These are phyloP conservation scores for Oncopeltus fasciatus DNA, from an alignment of 1,140 invertebrate genomes.

Conservation along the genomic window DNA sequence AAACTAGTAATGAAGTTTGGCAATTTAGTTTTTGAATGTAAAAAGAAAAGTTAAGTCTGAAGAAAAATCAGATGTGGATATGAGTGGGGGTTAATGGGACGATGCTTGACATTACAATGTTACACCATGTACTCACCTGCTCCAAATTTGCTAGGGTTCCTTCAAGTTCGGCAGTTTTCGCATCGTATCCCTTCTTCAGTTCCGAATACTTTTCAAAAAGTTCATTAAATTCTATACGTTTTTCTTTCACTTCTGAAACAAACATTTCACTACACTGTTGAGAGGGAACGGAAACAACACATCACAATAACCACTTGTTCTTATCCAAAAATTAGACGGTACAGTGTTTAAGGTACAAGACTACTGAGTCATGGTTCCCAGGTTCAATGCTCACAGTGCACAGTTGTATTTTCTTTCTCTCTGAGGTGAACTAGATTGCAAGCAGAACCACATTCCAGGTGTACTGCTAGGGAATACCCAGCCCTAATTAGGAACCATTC, in stretches of 20 bases:
- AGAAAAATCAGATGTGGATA: too few species aligned
- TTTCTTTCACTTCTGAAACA: conserved; percentile 38
- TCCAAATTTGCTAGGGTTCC: conserved; percentile 40
- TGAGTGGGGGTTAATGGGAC: too few species aligned
- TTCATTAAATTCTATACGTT: conserved; percentile 40
- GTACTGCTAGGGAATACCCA: neutral
- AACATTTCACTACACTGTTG: too few species aligned
- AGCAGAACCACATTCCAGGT: neutral
- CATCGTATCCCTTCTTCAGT: conserved; percentile 41
- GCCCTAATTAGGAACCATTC: too few species aligned
- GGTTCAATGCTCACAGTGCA: neutral
- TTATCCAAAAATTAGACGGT: too few species aligned
- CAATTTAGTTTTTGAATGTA: too few species aligned
- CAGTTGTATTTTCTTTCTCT: too few species aligned
- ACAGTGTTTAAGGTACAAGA: neutral
- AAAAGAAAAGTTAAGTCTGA: too few species aligned
- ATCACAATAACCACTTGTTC: neutral
- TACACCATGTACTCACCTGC: too few species aligned
- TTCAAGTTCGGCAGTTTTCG: conserved; percentile 38
- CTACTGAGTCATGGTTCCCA: neutral
- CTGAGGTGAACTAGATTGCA: neutral
- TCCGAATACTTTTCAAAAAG: conserved; percentile 41
- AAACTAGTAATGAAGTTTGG: too few species aligned
- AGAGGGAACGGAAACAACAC: too few species aligned
- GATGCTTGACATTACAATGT: too few species aligned